Evolutionary conservation across 1,140 invertebrate species (phyloP).

Genomic region (Hesperophylax magnus): DNA sequence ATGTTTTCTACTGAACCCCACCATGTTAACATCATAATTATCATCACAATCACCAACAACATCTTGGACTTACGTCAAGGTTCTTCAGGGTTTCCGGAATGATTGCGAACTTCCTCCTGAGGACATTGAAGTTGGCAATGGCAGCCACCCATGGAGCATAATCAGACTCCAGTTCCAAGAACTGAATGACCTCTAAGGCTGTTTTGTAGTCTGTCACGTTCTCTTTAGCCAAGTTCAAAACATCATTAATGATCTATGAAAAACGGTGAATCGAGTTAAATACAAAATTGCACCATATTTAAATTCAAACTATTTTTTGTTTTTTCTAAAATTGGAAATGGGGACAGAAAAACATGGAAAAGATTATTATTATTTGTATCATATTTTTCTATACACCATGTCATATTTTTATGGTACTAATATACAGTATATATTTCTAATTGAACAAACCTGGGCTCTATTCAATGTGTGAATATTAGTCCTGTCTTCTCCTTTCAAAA

Average conservation of each 20-base stretch:
- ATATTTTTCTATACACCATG: too few species aligned
- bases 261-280: too few species aligned
- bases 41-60: too few species aligned
- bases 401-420: too few species aligned
- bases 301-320: too few species aligned
- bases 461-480: constrained; percentile 78
- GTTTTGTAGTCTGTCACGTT: constrained; percentile 67
- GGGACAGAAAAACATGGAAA: too few species aligned
- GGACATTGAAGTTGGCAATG: constrained; percentile 70
- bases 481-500: constrained; percentile 69
- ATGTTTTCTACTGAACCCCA: too few species aligned
- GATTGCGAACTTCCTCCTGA: constrained; percentile 61
- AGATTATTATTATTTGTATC: too few species aligned
- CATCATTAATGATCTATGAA: constrained; percentile 81
- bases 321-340: too few species aligned
- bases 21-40: too few species aligned
- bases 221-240: constrained; percentile 75
- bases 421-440: not conserved
- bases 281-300: too few species aligned
- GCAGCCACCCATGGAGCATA: constrained; percentile 79
- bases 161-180: constrained; percentile 75
- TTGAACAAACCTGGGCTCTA: constrained; percentile 73
- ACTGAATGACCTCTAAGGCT: constrained; percentile 73
- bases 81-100: constrained; percentile 57
- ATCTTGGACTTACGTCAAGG: constrained; percentile 22